A percentile compares a stretch with the other conserved stretches of the same genome.
phyloP scores from a whole-genome alignment of 2,797 vertebrate species.

The Chelmon rostratus region DNA sequence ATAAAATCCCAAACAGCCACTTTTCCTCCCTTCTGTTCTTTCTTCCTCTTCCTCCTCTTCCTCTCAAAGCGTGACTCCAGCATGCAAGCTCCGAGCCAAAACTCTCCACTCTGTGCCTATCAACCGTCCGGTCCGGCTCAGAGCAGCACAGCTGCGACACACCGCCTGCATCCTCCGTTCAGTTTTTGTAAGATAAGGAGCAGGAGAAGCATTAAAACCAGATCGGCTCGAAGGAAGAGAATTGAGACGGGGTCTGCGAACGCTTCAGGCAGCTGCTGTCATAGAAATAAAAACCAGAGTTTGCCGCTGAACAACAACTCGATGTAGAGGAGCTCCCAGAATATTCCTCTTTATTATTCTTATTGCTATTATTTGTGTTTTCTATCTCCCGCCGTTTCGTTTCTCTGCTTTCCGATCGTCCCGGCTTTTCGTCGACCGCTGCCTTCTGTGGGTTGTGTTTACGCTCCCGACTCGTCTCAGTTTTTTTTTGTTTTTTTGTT shows the following conservation, averaged over 20 bases:
- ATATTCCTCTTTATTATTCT: constrained; percentile 73
- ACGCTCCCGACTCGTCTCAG: constrained; percentile 29
- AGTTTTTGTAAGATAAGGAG: constrained; percentile 65
- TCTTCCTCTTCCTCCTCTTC: constrained; percentile 67
- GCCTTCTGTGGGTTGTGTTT: constrained; percentile 65
- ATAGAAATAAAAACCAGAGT: constrained; percentile 48
- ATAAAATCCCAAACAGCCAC: constrained; percentile 59
- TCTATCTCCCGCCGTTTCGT: constrained; percentile 40
- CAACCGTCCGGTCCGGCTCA: constrained; percentile 91
- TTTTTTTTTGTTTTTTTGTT: constrained; percentile 28
- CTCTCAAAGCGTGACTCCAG: constrained; percentile 93
- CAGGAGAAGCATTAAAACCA: constrained; percentile 29
- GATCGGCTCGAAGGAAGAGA: constrained; percentile 70
- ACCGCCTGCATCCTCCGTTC: constrained; percentile 68
- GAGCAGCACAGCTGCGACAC: constrained; percentile 85
- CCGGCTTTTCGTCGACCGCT: constrained; percentile 52
- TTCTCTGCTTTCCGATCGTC: constrained; percentile 49
- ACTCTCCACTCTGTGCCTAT: constrained; percentile 98
- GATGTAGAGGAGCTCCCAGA: constrained; percentile 87
- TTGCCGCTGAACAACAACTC: constrained; percentile 65
- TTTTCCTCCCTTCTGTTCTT: background rate
- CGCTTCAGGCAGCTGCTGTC: constrained; percentile 88
- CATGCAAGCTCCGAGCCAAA: constrained; percentile 98
- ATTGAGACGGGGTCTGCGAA: constrained; percentile 64
- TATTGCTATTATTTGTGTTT: constrained; percentile 57